A percentile compares a stretch with the other conserved stretches of the same genome.
phyloP scores from a whole-genome alignment of 2,888 invertebrate species.

The Melieria omissa region DNA sequence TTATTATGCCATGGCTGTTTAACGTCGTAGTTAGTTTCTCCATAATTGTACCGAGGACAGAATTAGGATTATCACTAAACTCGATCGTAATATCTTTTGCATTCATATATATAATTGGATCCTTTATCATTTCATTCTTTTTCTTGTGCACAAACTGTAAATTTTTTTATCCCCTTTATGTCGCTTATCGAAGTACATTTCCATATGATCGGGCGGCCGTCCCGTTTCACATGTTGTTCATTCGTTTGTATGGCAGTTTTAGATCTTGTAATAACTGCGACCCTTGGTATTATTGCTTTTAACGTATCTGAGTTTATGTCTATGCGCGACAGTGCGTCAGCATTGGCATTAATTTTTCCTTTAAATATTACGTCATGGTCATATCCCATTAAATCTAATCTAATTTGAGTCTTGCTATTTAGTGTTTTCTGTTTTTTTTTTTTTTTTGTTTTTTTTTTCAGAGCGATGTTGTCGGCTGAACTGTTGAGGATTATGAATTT shows the following conservation, averaged over 20 bases:
- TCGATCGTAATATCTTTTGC: too few relatives aligned
- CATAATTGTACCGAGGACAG: conserved; percentile 7
- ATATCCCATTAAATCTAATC: conserved; percentile 23
- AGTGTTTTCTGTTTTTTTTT: too few relatives aligned
- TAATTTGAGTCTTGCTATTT: conserved; percentile 8
- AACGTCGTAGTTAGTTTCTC: conserved; percentile 9
- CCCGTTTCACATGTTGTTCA: conserved; percentile 15
- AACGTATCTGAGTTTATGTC: background rate
- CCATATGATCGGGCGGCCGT: conserved; percentile 8
- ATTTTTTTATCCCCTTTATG: conserved; percentile 13
- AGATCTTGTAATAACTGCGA: conserved; percentile 18
- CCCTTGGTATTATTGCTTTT: background rate
- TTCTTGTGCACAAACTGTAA: too few relatives aligned
- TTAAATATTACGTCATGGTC: conserved; percentile 21
- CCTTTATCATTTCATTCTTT: too few relatives aligned
- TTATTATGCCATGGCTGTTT: background rate
- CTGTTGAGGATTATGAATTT: too few relatives aligned
- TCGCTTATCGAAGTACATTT: conserved; percentile 5
- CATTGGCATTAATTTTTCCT: conserved; percentile 21
- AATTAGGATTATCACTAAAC: too few relatives aligned
- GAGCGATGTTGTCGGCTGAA: too few relatives aligned
- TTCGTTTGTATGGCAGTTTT: background rate
- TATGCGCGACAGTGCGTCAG: conserved; percentile 19
- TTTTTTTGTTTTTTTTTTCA: too few relatives aligned
- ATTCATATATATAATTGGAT: too few relatives aligned